Conservation (phyloP, 2,888 invertebrate species). For the Drosophila mercatorum region DNA sequence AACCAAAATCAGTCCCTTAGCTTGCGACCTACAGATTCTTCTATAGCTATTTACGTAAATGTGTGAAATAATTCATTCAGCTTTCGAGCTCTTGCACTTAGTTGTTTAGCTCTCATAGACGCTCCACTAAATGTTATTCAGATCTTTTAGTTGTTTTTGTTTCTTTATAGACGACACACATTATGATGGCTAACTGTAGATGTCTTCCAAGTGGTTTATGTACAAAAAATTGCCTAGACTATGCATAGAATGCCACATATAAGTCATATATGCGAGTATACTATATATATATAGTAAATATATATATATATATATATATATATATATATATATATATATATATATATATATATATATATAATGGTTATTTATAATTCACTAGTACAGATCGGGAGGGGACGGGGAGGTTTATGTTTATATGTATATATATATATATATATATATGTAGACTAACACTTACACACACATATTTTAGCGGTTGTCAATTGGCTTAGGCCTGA, state of each 20-base stretch:
- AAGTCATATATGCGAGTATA: constrained; percentile 8
- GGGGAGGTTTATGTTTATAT: too few species aligned
- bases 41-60: constrained; percentile 17
- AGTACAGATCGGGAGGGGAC: too few species aligned
- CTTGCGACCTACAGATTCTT: neutral
- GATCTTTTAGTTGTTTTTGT: constrained; percentile 20
- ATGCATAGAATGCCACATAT: constrained; percentile 42
- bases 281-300: neutral
- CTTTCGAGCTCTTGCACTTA: constrained; percentile 19
- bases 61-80: constrained; percentile 19
- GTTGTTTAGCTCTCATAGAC: constrained; percentile 13
- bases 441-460: constrained; percentile 32
- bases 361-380: too few species aligned
- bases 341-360: too few species aligned
- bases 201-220: constrained; percentile 42
- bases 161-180: constrained; percentile 1
- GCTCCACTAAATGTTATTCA: constrained; percentile 23
- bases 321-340: too few species aligned
- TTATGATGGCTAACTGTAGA: constrained; percentile 36
- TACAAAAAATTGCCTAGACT: constrained; percentile 72
- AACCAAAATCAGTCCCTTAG: neutral
- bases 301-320: neutral
- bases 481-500: constrained; percentile 45
- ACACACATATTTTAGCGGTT: neutral
- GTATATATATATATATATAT: neutral